Base-by-base conservation (phyloP, 2,888 invertebrate genomes). In the Metopia argyrocephala region DNA sequence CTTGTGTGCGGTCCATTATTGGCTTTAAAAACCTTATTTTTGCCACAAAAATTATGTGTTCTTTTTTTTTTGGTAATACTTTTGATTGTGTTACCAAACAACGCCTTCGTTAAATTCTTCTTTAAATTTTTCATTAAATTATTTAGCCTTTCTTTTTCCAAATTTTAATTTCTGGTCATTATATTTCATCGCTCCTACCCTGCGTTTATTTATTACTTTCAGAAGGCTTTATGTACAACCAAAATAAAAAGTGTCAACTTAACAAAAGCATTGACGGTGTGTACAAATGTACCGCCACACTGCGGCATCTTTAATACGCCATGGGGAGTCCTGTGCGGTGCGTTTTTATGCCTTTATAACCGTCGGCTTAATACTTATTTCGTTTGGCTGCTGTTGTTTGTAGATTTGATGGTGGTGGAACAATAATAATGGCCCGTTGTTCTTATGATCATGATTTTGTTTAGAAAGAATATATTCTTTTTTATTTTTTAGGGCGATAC, bases 211-310 rank as follows among this genome's bases (percentile, higher is more conserved):
- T 38, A 38, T 12, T n/a, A n/a, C 38, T 9, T 12, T n/a, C n/a
- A n/a, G n/a, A n/a, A n/a, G n/a, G n/a, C 66, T 57, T 20, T 25
- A 18, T 87, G 87, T 88, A 88, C 88, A 88, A 87, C 89, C 88
- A 89, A 90, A 87, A 88, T 88, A 71, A 87, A 89, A 89, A 89
- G 88, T 90, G 90, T 90, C 90, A 90, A 89, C 90, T 87, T 86
- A 89, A 89, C 90, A 90, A 90, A 89, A 89, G 88, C 87, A 88
- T 86, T 87, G 89, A 80, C 83, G 84, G 86, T 86, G 21, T 15
- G 59, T 86, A 90, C 89, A 90, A 90, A 89, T 86, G 85, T 82
- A 83, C 89, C 89, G 90, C 85, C 83, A 85, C 75, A 50, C 59
- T 76, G 86, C 90, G 90, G 90, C 86, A 83, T 86, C 89, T 90